These are phyloP conservation scores for Drosophila mettleri DNA, from an alignment of 2,888 invertebrate genomes.

Conservation along the genomic window DNA sequence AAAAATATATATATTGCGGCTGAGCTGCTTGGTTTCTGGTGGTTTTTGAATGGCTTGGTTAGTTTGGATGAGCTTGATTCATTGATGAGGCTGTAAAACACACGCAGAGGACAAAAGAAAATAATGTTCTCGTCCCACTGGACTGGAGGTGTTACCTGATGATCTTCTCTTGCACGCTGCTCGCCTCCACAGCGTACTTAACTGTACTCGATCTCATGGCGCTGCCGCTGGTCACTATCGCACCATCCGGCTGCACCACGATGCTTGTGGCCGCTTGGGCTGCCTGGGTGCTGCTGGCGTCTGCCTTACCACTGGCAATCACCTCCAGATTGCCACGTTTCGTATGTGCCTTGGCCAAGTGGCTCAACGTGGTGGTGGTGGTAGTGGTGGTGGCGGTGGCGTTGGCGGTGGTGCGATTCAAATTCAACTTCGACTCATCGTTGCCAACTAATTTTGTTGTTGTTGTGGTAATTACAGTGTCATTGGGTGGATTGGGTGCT, in stretches of 20 bases:
- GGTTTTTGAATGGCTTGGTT: constrained; percentile 63
- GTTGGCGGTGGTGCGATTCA: constrained; percentile 39
- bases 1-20: neutral
- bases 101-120: constrained; percentile 25
- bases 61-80: constrained; percentile 54
- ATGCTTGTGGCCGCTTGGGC: constrained; percentile 55
- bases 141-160: constrained; percentile 80
- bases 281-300: constrained; percentile 67
- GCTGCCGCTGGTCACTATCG: constrained; percentile 71
- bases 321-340: constrained; percentile 63
- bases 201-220: constrained; percentile 85
- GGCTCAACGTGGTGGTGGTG: constrained; percentile 60
- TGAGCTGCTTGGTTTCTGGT: constrained; percentile 16
- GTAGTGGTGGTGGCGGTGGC: too few species aligned
- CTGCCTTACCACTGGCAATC: constrained; percentile 65
- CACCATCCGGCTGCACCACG: constrained; percentile 70
- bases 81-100: constrained; percentile 48
- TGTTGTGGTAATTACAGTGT: constrained; percentile 16
- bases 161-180: constrained; percentile 86
- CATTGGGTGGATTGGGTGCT: constrained; percentile 18
- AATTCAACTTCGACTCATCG: constrained; percentile 18
- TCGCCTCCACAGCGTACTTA: constrained; percentile 87
- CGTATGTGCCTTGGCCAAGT: constrained; percentile 57
- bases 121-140: neutral
- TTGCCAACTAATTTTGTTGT: constrained; percentile 18